Percentiles rank a stretch among this genome's conserved stretches.
Evolutionary conservation across 1,140 invertebrate genomes (phyloP).

Genomic region (Melanaphis sacchari): DNA sequence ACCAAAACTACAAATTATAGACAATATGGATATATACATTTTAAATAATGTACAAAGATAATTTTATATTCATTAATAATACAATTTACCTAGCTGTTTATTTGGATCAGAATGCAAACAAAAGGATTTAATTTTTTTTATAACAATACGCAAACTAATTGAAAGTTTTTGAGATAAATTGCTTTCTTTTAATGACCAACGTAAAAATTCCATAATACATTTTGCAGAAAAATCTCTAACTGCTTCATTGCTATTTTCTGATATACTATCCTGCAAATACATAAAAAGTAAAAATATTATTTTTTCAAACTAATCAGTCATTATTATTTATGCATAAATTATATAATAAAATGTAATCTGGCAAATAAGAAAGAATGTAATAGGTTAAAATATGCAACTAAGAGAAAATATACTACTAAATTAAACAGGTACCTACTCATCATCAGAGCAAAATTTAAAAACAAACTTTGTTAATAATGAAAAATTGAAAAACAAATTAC

Average conservation of each 20-base stretch:
- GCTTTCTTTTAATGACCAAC: not conserved
- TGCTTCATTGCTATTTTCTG: not conserved
- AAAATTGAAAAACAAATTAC: too few species aligned
- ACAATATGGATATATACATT: not conserved
- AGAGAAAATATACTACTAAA: not conserved
- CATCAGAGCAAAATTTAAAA: too few species aligned
- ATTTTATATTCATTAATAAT: not conserved
- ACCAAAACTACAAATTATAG: not conserved
- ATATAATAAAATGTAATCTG: not conserved
- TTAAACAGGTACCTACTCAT: too few species aligned
- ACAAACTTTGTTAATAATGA: too few species aligned
- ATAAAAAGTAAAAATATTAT: not conserved
- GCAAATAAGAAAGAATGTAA: not conserved
- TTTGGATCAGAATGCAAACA: not conserved
- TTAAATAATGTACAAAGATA: not conserved
- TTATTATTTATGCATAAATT: not conserved
- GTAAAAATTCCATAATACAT: slow-evolving; percentile 39
- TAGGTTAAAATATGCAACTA: not conserved
- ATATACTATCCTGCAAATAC: slow-evolving; percentile 1
- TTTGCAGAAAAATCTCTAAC: slow-evolving; percentile 27
- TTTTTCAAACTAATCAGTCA: not conserved
- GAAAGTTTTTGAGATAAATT: not conserved
- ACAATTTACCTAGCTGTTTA: not conserved
- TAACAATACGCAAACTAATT: not conserved
- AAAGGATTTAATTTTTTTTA: slow-evolving; percentile 22